Evolutionary conservation across 1,140 invertebrate genomes (phyloP).

Genomic region (Drosophila ercepeae): DNA sequence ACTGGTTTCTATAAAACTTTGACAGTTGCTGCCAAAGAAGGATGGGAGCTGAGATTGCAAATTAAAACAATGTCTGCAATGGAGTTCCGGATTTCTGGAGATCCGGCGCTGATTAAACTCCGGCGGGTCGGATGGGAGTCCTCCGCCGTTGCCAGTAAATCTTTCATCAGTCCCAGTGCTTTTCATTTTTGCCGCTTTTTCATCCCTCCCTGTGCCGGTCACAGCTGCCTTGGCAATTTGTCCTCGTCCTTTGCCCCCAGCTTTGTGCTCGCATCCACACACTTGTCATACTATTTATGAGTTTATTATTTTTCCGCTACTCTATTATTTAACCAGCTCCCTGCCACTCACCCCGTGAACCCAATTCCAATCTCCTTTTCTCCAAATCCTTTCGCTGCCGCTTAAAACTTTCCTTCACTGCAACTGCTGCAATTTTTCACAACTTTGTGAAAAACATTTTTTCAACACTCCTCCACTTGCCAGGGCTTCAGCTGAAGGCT

Average conservation of each 20-base stretch:
- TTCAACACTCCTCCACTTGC: constrained; percentile 13
- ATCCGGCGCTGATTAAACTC: constrained; percentile 56
- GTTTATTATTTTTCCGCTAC: constrained; percentile 71
- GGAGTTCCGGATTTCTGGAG: constrained; percentile 30
- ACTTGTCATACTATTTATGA: constrained; percentile 73
- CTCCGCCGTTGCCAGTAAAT: constrained; percentile 33
- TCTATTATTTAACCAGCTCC: constrained; percentile 57
- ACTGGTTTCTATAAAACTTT: constrained; percentile 59
- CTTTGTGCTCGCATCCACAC: constrained; percentile 19
- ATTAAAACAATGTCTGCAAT: constrained; percentile 72
- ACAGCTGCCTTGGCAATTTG: constrained; percentile 54
- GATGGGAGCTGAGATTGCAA: constrained; percentile 42
- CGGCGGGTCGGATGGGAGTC: not conserved
- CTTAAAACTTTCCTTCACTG: constrained; percentile 75
- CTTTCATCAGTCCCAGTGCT: constrained; percentile 50
- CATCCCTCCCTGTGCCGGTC: not conserved
- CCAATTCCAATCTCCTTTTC: constrained; percentile 2
- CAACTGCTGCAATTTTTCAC: constrained; percentile 75
- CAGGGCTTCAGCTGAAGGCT: constrained; percentile 3
- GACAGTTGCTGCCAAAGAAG: constrained; percentile 57
- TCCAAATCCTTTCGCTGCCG: constrained; percentile 37
- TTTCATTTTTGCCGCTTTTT: constrained; percentile 15
- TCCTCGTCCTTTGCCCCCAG: constrained; percentile 16
- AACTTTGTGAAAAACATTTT: constrained; percentile 52
- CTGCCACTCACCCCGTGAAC: not conserved